Evolutionary conservation across 2,797 vertebrate genomes (phyloP).

Genomic region (Gambusia yucatana): DNA sequence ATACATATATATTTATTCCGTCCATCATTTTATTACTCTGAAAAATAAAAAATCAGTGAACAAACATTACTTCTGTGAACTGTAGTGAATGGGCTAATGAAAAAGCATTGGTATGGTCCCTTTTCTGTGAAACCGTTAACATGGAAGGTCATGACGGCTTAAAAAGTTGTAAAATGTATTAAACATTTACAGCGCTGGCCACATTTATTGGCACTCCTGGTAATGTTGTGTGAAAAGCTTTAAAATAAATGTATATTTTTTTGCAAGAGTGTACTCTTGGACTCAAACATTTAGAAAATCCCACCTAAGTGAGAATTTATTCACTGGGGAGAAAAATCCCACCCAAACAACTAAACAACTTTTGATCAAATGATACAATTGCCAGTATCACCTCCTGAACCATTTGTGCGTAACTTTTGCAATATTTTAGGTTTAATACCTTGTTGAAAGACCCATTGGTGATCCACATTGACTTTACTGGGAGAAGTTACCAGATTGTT

Average conservation of each 20-base stretch:
- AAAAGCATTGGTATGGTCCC: slow-evolving; percentile 72
- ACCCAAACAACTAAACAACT: neutral
- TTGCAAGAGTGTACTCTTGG: neutral
- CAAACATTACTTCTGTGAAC: slow-evolving; percentile 61
- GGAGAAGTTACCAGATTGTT: neutral
- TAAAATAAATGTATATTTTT: neutral
- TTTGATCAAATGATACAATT: neutral
- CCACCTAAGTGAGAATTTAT: neutral
- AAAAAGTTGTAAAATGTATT: neutral
- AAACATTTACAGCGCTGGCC: neutral
- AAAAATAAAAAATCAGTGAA: slow-evolving; percentile 57
- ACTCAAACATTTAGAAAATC: neutral
- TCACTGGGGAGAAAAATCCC: neutral
- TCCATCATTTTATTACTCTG: slow-evolving; percentile 58
- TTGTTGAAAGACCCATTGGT: neutral
- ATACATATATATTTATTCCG: slow-evolving; percentile 40
- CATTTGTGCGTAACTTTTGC: neutral
- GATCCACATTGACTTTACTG: neutral
- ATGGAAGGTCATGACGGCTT: slow-evolving; percentile 25
- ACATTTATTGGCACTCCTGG: neutral
- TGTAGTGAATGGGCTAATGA: slow-evolving; percentile 71
- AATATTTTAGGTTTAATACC: neutral
- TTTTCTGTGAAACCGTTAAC: slow-evolving; percentile 36
- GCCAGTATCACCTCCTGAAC: neutral
- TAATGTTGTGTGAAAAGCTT: neutral